A percentile compares a stretch with the other conserved stretches of the same genome.
phyloP scores from a whole-genome alignment of 2,797 vertebrate genomes.

The Cryptoprocta ferox region DNA sequence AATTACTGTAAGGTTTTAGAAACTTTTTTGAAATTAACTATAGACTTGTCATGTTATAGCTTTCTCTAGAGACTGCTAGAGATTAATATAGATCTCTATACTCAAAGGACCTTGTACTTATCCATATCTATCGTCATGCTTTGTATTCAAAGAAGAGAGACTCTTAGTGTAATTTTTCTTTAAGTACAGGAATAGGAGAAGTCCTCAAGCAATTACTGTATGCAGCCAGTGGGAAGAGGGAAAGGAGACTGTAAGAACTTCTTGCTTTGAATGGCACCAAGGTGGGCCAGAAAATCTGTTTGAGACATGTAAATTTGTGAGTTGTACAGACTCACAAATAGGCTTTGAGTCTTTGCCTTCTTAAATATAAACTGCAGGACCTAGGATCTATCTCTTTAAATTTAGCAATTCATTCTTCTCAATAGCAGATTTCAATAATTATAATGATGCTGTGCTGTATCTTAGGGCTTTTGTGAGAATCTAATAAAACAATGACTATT shows the following conservation, averaged over 20 bases:
- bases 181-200: neutral
- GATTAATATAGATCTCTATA: neutral
- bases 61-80: constrained; percentile 4
- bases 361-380: neutral
- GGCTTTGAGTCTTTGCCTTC: neutral
- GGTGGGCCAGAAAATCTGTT: neutral
- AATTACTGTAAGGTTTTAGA: constrained; percentile 22
- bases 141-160: neutral
- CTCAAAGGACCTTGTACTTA: neutral
- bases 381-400: neutral
- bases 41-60: neutral
- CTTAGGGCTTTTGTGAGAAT: neutral
- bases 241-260: neutral
- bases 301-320: neutral
- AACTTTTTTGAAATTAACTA: constrained; percentile 12
- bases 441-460: neutral
- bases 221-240: neutral
- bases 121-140: neutral
- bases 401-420: neutral
- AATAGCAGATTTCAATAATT: neutral
- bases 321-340: neutral
- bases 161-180: neutral
- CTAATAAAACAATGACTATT: constrained; percentile 5
- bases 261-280: neutral
- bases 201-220: neutral